Evolutionary conservation across 2,888 invertebrate genomes (phyloP).

Genomic region (Clivina fossor): DNA sequence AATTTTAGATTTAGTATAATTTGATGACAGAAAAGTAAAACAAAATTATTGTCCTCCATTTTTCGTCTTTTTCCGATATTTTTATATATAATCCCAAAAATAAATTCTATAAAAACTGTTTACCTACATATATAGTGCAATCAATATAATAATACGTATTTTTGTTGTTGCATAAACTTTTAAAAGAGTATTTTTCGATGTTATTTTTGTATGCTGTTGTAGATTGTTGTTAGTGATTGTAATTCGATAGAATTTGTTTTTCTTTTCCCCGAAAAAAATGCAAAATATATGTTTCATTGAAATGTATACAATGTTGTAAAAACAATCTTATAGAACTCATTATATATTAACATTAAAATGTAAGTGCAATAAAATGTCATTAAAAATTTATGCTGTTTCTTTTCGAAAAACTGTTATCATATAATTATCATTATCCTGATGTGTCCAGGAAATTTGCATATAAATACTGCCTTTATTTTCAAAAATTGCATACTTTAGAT

Average conservation of each 20-base stretch:
- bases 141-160: too few relatives aligned
- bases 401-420: too few relatives aligned
- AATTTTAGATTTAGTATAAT: too few relatives aligned
- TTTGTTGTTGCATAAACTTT: conserved; percentile 7
- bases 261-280: neutral
- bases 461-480: too few relatives aligned
- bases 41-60: conserved; percentile 16
- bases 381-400: too few relatives aligned
- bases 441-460: too few relatives aligned
- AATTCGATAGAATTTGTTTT: conserved; percentile 1
- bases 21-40: neutral
- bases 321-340: too few relatives aligned
- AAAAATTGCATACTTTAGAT: too few relatives aligned
- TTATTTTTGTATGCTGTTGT: conserved; percentile 31
- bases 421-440: too few relatives aligned
- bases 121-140: too few relatives aligned
- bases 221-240: conserved; percentile 3
- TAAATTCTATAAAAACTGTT: conserved; percentile 13
- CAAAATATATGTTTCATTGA: conserved; percentile 6
- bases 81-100: conserved; percentile 15
- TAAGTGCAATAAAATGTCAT: too few relatives aligned
- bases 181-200: conserved; percentile 24
- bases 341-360: too few relatives aligned
- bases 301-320: conserved; percentile 23
- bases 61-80: conserved; percentile 13